Evolutionary conservation across 2,113 vertebrate species (phyloP).

Genomic region (Fulica atra): DNA sequence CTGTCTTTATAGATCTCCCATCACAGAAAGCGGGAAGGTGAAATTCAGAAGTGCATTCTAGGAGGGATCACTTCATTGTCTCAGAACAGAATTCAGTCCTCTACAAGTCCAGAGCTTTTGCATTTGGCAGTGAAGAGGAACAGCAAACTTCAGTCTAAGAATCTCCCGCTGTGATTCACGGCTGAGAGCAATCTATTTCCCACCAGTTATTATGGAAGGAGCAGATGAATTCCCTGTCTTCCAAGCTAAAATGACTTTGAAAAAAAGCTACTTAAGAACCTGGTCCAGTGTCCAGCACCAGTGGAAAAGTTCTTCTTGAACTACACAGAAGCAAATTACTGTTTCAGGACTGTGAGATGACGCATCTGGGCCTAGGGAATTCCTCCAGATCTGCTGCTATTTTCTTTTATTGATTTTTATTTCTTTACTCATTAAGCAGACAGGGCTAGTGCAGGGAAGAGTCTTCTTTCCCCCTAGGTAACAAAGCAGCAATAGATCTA

Average conservation of each 20-base stretch:
- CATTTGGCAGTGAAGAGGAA: not conserved
- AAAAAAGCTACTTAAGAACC: not conserved
- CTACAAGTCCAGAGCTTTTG: not conserved
- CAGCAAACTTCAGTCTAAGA: not conserved
- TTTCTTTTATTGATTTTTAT: not conserved
- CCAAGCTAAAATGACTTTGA: not conserved
- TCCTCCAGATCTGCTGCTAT: not conserved
- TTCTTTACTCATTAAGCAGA: not conserved
- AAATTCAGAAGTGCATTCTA: not conserved
- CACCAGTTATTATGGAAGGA: not conserved
- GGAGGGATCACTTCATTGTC: not conserved
- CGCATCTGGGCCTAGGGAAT: not conserved
- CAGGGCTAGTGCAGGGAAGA: not conserved
- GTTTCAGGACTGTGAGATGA: not conserved
- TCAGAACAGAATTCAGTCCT: not conserved
- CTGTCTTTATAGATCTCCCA: not conserved
- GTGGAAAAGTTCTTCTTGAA: not conserved
- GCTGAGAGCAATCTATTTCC: not conserved
- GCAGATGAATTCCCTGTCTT: not conserved
- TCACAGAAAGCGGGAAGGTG: not conserved
- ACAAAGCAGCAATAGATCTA: not conserved
- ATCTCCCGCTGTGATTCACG: not conserved
- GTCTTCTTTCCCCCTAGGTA: not conserved
- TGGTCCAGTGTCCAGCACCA: not conserved
- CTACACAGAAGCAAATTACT: not conserved